Evolutionary conservation across 2,888 invertebrate genomes (phyloP).

Genomic region (Agonopterix subpropinquella): DNA sequence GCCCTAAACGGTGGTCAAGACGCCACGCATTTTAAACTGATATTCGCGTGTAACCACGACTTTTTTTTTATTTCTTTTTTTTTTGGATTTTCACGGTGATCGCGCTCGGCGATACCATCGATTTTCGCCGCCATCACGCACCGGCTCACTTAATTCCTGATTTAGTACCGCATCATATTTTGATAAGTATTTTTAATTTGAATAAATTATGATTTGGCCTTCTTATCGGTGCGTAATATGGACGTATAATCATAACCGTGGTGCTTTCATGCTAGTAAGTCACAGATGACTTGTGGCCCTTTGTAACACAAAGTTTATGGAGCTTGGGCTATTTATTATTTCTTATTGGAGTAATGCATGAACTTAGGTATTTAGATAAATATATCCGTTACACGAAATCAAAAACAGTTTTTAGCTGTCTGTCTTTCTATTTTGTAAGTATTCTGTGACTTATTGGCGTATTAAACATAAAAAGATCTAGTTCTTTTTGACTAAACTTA

Average conservation of each 20-base stretch:
- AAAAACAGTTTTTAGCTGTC: too few species aligned
- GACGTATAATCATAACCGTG: slow-evolving; percentile 56
- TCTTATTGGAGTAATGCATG: too few species aligned
- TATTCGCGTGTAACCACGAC: slow-evolving; percentile 56
- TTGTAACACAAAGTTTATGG: slow-evolving; percentile 3
- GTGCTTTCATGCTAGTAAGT: slow-evolving; percentile 27
- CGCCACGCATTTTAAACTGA: slow-evolving; percentile 37
- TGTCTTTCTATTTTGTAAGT: too few species aligned
- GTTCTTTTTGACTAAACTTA: too few species aligned
- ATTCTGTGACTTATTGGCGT: too few species aligned
- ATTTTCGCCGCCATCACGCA: slow-evolving; percentile 57
- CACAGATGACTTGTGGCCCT: slow-evolving; percentile 21
- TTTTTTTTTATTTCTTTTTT: slow-evolving; percentile 24
- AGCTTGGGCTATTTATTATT: too few species aligned
- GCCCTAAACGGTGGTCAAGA: slow-evolving; percentile 4
- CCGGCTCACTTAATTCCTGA: slow-evolving; percentile 69
- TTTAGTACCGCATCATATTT: slow-evolving; percentile 74
- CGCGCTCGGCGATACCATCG: slow-evolving; percentile 52
- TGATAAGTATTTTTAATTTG: slow-evolving; percentile 77
- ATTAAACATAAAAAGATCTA: too few species aligned
- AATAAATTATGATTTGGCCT: slow-evolving; percentile 74
- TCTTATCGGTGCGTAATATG: slow-evolving; percentile 62
- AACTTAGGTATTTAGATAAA: too few species aligned
- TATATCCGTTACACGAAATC: too few species aligned
- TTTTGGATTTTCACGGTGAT: slow-evolving; percentile 71